Evolutionary conservation across 2,888 invertebrate genomes (phyloP).

Genomic region (Eupithecia dodoneata): DNA sequence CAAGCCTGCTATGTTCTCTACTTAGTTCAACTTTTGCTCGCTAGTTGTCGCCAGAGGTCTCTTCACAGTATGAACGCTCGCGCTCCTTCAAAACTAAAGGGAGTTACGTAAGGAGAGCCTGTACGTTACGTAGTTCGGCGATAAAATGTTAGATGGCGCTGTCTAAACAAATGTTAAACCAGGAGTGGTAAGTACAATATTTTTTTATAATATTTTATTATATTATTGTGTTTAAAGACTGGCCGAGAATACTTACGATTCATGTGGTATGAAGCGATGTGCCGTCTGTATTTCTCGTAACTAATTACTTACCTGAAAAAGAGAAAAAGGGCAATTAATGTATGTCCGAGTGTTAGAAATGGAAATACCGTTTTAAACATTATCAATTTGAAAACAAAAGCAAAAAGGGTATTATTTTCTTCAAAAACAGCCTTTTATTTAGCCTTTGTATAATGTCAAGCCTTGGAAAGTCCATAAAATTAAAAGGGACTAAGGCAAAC

Average conservation of each 20-base stretch:
- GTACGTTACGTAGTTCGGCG: conserved; percentile 28
- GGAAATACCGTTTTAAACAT: neutral
- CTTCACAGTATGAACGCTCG: conserved; percentile 26
- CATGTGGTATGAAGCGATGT: neutral
- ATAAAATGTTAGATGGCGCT: conserved; percentile 47
- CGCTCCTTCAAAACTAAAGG: conserved; percentile 24
- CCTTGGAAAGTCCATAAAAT: conserved; percentile 1
- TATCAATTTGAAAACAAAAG: neutral
- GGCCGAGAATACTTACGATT: neutral
- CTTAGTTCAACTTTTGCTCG: conserved; percentile 26
- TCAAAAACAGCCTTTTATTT: neutral
- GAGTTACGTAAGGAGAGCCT: neutral
- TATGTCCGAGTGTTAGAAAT: neutral
- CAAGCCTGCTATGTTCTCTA: neutral
- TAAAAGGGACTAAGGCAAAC: conserved; percentile 8
- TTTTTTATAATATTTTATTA: neutral
- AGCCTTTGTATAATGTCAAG: neutral
- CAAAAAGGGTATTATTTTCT: neutral
- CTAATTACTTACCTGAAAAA: conserved; percentile 1
- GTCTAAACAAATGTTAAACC: conserved; percentile 21
- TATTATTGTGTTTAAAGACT: neutral
- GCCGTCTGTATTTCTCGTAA: neutral
- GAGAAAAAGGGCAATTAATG: neutral
- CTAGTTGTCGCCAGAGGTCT: neutral
- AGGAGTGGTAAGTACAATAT: neutral